Conservation (phyloP, 2,113 vertebrate species). For the Meles meles region DNA sequence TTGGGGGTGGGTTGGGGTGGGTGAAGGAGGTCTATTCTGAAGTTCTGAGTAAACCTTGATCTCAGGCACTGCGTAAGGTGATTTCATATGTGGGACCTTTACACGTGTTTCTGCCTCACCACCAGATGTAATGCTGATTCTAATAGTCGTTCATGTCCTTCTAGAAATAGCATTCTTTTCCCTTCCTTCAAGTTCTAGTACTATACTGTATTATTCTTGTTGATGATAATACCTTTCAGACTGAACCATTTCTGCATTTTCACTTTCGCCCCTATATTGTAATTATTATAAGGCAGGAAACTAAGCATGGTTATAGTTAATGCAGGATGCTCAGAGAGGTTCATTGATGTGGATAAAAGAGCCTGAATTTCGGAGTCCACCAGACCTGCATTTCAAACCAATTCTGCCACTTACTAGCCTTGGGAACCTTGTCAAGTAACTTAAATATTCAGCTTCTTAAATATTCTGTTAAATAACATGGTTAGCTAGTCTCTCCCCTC, state of each 20-base stretch:
- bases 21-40: not conserved
- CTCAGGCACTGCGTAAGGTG: not conserved
- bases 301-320: not conserved
- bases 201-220: not conserved
- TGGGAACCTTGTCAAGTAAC: not conserved
- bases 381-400: not conserved
- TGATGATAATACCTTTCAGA: not conserved
- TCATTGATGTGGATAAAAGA: not conserved
- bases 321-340: not conserved
- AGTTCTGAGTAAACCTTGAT: not conserved
- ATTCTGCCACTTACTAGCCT: not conserved
- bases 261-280: not conserved
- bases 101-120: not conserved
- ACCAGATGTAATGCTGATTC: not conserved
- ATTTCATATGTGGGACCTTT: not conserved
- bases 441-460: not conserved
- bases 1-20: not conserved
- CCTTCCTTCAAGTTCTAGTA: not conserved
- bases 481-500: not conserved
- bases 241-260: not conserved
- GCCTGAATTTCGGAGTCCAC: not conserved
- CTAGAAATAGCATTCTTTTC: not conserved
- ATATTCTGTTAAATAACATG: too few species aligned
- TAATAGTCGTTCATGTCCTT: not conserved
- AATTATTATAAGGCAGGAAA: not conserved